These are phyloP conservation scores for Brachionus paranguensis DNA, from an alignment of 1,140 invertebrate species.

Conservation along the genomic window DNA sequence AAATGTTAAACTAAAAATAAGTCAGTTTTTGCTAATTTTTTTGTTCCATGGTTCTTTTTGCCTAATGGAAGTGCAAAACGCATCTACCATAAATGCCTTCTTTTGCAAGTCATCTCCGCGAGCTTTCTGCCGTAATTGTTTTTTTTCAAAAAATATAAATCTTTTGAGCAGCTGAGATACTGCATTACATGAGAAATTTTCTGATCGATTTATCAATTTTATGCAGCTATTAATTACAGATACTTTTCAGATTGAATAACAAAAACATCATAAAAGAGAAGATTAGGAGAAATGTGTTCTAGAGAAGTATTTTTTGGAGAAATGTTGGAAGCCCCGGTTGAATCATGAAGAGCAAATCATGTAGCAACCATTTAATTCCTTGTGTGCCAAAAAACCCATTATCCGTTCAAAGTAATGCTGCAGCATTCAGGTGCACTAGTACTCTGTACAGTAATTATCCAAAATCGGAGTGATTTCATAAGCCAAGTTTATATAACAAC, in stretches of 20 bases:
- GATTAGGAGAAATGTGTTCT: too few species aligned
- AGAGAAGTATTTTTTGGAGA: too few species aligned
- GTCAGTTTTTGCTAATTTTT: too few species aligned
- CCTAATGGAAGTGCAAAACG: too few species aligned
- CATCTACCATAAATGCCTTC: too few species aligned
- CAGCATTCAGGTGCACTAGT: neutral
- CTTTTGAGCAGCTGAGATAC: neutral
- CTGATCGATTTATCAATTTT: neutral
- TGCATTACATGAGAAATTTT: neutral
- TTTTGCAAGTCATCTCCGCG: too few species aligned
- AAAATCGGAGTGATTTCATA: neutral
- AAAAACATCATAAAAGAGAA: neutral
- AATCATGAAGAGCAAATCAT: neutral
- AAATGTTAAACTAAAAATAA: neutral
- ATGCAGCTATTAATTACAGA: neutral
- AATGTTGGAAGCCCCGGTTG: neutral
- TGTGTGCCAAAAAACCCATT: neutral
- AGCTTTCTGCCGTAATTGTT: neutral
- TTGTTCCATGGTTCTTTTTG: too few species aligned
- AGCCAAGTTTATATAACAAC: neutral
- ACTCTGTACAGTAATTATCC: neutral
- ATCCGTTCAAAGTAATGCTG: neutral
- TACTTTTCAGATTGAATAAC: neutral
- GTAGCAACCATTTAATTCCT: neutral
- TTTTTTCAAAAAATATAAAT: neutral